Conservation (phyloP, 2,888 invertebrate genomes). For the Drosophila neoperkinsi region DNA sequence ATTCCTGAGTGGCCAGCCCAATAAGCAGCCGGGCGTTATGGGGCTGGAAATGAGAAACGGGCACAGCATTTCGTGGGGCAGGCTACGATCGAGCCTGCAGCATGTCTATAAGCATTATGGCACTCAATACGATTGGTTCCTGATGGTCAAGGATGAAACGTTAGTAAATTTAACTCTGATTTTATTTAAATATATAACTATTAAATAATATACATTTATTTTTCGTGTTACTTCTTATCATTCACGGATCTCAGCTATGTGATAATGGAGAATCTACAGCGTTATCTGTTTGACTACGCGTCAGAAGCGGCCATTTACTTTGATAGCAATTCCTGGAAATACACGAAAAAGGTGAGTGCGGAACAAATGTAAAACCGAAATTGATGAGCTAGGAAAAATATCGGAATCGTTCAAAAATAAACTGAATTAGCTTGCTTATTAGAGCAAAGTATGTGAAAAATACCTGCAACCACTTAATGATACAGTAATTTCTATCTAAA, state of each 20-base stretch:
- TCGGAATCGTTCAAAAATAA: not conserved
- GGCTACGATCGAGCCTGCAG: slow-evolving; percentile 96
- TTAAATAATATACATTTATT: not conserved
- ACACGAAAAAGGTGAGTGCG: slow-evolving; percentile 81
- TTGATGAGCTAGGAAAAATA: not conserved
- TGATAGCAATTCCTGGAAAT: slow-evolving; percentile 92
- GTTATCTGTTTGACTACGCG: slow-evolving; percentile 91
- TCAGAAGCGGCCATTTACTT: slow-evolving; percentile 92
- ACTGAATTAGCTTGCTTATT: no score
- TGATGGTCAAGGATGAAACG: slow-evolving; percentile 99
- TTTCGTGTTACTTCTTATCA: not conserved
- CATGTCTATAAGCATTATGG: slow-evolving; percentile 93
- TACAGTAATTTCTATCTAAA: not conserved
- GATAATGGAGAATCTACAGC: slow-evolving; percentile 96
- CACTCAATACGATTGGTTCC: slow-evolving; percentile 96
- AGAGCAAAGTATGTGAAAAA: no score
- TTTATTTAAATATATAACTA: not conserved
- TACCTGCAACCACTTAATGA: no score
- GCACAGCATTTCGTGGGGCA: slow-evolving; percentile 95
- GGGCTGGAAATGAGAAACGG: slow-evolving; percentile 93
- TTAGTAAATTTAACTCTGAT: slow-evolving; percentile 86
- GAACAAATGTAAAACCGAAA: not conserved
- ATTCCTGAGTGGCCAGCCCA: slow-evolving; percentile 92
- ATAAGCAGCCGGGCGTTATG: slow-evolving; percentile 89
- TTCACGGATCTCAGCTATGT: slow-evolving; percentile 89